Evolutionary conservation across 2,113 vertebrate species (phyloP).

Genomic region (Henicopernis longicauda): DNA sequence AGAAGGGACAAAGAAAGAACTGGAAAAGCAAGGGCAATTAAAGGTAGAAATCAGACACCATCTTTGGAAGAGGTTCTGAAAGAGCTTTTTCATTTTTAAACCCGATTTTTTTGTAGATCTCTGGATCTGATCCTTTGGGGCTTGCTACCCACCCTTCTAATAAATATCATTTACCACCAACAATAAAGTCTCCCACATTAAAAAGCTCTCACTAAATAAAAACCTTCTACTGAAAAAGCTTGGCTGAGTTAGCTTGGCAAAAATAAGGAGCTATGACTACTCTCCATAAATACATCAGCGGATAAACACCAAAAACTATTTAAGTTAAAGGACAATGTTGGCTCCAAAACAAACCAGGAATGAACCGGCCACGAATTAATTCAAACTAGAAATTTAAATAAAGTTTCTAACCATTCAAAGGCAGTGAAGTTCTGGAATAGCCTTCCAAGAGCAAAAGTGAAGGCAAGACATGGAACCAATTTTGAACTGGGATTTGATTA

Average conservation of each 20-base stretch:
- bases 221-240: constrained; percentile 47
- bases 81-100: constrained; percentile 32
- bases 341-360: constrained; percentile 49
- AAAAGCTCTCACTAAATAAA: constrained; percentile 58
- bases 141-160: constrained; percentile 54
- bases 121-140: not conserved
- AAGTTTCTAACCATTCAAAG: constrained; percentile 26
- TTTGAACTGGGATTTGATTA: constrained; percentile 6
- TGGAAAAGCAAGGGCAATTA: not conserved
- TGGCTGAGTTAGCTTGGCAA: constrained; percentile 37
- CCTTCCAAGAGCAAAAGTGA: constrained; percentile 54
- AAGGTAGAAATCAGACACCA: constrained; percentile 37
- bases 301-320: constrained; percentile 49
- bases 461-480: constrained; percentile 51
- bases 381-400: constrained; percentile 54
- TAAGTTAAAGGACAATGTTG: constrained; percentile 63
- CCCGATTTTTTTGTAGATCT: not conserved
- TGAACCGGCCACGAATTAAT: constrained; percentile 41
- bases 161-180: constrained; percentile 56
- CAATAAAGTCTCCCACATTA: constrained; percentile 54
- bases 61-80: constrained; percentile 28
- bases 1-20: not conserved
- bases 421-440: not conserved
- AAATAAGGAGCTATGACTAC: constrained; percentile 38
- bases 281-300: constrained; percentile 58